Conservation (phyloP, 2,797 vertebrate species). For the Remorina albescens region DNA sequence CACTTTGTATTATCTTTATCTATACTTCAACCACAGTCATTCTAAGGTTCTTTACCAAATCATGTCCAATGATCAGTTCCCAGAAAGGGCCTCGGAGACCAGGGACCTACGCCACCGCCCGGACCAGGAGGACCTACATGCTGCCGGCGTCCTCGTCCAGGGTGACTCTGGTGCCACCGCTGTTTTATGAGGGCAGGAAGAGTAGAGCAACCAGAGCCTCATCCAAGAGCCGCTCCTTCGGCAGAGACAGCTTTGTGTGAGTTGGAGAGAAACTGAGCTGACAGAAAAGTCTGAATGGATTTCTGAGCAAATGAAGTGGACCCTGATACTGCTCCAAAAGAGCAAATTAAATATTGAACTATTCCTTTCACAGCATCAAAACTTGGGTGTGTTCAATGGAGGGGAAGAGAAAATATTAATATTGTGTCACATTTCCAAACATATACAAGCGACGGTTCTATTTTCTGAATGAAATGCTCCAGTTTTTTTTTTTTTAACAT, state of each 20-base stretch:
- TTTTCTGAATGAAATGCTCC: background rate
- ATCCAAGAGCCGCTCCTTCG: conserved; percentile 30
- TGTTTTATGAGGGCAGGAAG: conserved; percentile 68
- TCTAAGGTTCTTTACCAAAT: background rate
- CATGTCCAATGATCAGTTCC: conserved; percentile 30
- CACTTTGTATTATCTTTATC: background rate
- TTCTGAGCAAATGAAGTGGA: background rate
- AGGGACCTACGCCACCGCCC: conserved; percentile 49
- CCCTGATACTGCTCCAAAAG: background rate
- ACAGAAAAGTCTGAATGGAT: background rate
- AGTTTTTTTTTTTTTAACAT: background rate
- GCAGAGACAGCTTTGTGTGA: conserved; percentile 80
- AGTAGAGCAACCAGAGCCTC: conserved; percentile 46
- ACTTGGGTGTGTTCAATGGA: no score
- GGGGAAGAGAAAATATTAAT: no score
- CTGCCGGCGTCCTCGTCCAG: conserved; percentile 56
- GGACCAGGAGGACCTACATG: conserved; percentile 72
- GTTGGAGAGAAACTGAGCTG: background rate
- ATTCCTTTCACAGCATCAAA: background rate
- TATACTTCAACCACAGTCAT: background rate
- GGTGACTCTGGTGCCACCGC: conserved; percentile 55
- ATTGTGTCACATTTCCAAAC: no score
- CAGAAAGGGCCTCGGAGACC: conserved; percentile 31
- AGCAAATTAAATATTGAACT: background rate
- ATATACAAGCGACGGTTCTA: background rate